Conservation (phyloP, 2,113 vertebrate species). For the Calyptommatus sinebrachiatus region DNA sequence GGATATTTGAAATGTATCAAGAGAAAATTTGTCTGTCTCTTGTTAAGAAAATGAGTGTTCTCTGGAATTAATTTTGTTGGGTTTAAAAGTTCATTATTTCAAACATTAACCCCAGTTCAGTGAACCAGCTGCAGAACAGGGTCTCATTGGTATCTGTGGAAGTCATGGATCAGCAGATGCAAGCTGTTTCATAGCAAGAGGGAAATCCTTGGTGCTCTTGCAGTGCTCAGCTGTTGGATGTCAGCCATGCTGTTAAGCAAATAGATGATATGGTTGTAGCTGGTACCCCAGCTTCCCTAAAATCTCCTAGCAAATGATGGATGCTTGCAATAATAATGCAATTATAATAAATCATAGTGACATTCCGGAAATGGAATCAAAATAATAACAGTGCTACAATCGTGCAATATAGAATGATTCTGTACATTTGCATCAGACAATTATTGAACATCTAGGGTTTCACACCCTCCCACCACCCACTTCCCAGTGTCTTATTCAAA, state of each 20-base stretch:
- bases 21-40: background rate
- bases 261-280: background rate
- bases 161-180: background rate
- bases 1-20: background rate
- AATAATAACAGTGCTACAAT: background rate
- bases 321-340: background rate
- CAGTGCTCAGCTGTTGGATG: background rate
- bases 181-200: background rate
- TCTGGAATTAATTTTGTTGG: background rate
- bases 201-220: background rate
- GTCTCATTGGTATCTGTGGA: background rate
- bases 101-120: slow-evolving; percentile 1
- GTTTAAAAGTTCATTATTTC: background rate
- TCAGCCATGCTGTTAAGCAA: background rate
- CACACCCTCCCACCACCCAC: no score
- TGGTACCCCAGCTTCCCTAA: background rate
- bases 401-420: background rate
- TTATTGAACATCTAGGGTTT: no score
- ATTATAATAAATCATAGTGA: background rate
- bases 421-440: background rate
- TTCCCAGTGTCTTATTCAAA: no score
- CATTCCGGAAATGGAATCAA: background rate
- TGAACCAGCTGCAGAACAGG: slow-evolving; percentile 1
- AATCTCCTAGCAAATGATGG: background rate
- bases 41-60: background rate